Conservation (phyloP, 2,797 vertebrate species). For the Cossypha dichroa region DNA sequence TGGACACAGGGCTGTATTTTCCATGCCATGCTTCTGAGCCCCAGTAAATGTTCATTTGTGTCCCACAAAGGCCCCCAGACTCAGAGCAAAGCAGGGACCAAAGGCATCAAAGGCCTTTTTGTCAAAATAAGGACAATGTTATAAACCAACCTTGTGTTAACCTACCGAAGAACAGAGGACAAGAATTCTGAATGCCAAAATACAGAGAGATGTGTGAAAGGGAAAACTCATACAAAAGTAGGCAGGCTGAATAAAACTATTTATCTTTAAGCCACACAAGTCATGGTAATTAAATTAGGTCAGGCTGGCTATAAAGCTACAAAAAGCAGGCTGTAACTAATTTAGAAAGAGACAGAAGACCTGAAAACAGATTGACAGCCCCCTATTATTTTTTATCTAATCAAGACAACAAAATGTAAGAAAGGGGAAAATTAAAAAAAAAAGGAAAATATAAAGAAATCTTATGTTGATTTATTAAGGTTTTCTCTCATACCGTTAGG, state of each 20-base stretch:
- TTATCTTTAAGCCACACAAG: constrained; percentile 73
- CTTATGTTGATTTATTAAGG: constrained; percentile 21
- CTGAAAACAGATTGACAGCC: constrained; percentile 63
- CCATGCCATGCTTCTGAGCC: not conserved
- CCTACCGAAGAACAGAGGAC: constrained; percentile 1
- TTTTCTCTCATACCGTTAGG: constrained; percentile 22
- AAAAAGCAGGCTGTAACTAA: constrained; percentile 73
- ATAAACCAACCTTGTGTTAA: constrained; percentile 58
- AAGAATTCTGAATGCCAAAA: constrained; percentile 62
- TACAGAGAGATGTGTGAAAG: constrained; percentile 62
- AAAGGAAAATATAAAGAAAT: not conserved
- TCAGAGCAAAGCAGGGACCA: constrained; percentile 1
- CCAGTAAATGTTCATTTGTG: not conserved
- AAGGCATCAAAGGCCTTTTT: constrained; percentile 59
- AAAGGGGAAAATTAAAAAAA: not conserved
- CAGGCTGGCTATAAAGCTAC: constrained; percentile 60
- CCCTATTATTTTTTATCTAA: constrained; percentile 55
- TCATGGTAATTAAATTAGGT: constrained; percentile 76
- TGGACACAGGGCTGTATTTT: not conserved
- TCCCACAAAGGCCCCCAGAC: constrained; percentile 28
- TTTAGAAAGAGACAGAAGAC: constrained; percentile 70
- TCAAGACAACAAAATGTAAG: constrained; percentile 46
- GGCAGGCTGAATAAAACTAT: constrained; percentile 67
- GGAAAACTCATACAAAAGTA: constrained; percentile 52
- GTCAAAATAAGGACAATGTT: constrained; percentile 50